Percentiles rank a stretch among this genome's conserved stretches.
Conservation (phyloP, 2,797 vertebrate genomes). For the Lepus oiostolus region DNA sequence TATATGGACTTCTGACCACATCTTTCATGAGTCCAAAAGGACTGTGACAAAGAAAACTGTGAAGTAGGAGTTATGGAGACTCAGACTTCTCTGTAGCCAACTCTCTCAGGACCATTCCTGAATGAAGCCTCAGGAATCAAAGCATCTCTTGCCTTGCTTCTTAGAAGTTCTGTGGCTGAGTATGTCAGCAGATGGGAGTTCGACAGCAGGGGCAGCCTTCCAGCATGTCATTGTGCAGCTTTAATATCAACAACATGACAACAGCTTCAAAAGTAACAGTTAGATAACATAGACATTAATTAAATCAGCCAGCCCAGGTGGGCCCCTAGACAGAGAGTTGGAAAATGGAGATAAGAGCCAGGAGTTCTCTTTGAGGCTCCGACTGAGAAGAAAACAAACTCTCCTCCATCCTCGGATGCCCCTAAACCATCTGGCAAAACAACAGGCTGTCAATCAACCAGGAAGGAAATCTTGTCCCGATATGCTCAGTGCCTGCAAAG, state of each 20-base stretch:
- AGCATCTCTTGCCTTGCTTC: constrained; percentile 25
- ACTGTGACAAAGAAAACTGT: background rate
- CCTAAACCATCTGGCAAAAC: constrained; percentile 72
- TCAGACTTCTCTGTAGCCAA: constrained; percentile 47
- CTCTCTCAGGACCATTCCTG: constrained; percentile 57
- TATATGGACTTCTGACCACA: background rate
- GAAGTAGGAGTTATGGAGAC: constrained; percentile 7
- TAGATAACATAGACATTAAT: constrained; percentile 85
- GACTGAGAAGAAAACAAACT: constrained; percentile 73
- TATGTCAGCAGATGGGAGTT: constrained; percentile 51
- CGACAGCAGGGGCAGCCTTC: constrained; percentile 72
- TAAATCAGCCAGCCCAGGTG: constrained; percentile 83
- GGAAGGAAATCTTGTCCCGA: constrained; percentile 71
- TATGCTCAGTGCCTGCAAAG: constrained; percentile 74
- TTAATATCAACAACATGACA: constrained; percentile 83
- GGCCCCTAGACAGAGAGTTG: constrained; percentile 76
- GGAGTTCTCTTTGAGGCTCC: constrained; percentile 72
- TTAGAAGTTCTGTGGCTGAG: constrained; percentile 15
- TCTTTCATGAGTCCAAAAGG: background rate
- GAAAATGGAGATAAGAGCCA: constrained; percentile 79
- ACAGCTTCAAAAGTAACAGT: constrained; percentile 83
- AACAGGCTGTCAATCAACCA: constrained; percentile 82
- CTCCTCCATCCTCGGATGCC: constrained; percentile 69
- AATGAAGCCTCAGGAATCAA: constrained; percentile 49
- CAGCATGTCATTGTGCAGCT: constrained; percentile 62